Percentiles rank a stretch among this genome's conserved stretches.
These are phyloP conservation scores for Lucinisca nassula DNA, from an alignment of 2,888 invertebrate genomes.

Conservation along the genomic window DNA sequence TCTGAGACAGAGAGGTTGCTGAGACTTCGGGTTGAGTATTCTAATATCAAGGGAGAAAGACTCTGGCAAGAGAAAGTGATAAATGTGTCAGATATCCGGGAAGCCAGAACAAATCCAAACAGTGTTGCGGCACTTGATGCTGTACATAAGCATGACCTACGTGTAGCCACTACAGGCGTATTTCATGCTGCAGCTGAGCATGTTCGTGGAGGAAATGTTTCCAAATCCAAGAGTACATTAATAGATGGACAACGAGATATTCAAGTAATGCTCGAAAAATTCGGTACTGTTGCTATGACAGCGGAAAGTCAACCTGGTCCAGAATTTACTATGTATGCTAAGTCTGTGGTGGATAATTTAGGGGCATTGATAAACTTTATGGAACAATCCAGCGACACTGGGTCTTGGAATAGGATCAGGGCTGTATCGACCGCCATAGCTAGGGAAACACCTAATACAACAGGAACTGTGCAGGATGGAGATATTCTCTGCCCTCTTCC, in stretches of 20 bases:
- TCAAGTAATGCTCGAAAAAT: slow-evolving; percentile 62
- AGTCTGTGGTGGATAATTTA: slow-evolving; percentile 71
- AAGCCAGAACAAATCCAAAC: neutral
- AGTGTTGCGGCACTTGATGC: slow-evolving; percentile 53
- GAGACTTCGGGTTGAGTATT: slow-evolving; percentile 61
- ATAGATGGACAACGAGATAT: slow-evolving; percentile 68
- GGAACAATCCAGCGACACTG: slow-evolving; percentile 51
- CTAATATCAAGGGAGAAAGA: slow-evolving; percentile 68
- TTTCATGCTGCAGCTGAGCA: slow-evolving; percentile 67
- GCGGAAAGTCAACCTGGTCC: slow-evolving; percentile 56
- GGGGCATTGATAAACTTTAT: slow-evolving; percentile 69
- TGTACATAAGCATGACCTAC: slow-evolving; percentile 69
- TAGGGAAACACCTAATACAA: slow-evolving; percentile 75
- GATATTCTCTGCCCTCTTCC: slow-evolving; percentile 75
- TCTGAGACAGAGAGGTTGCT: slow-evolving; percentile 49
- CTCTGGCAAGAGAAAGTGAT: slow-evolving; percentile 60
- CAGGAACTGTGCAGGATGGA: slow-evolving; percentile 63
- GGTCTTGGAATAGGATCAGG: slow-evolving; percentile 76
- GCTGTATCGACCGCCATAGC: slow-evolving; percentile 77
- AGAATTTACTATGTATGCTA: slow-evolving; percentile 59
- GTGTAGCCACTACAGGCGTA: slow-evolving; percentile 63
- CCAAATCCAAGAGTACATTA: slow-evolving; percentile 54
- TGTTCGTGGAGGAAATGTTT: slow-evolving; percentile 56
- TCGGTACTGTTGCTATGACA: slow-evolving; percentile 59
- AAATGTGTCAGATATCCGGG: slow-evolving; percentile 52